Evolutionary conservation across 1,140 invertebrate genomes (phyloP).

Genomic region (Pollicipes pollicipes): DNA sequence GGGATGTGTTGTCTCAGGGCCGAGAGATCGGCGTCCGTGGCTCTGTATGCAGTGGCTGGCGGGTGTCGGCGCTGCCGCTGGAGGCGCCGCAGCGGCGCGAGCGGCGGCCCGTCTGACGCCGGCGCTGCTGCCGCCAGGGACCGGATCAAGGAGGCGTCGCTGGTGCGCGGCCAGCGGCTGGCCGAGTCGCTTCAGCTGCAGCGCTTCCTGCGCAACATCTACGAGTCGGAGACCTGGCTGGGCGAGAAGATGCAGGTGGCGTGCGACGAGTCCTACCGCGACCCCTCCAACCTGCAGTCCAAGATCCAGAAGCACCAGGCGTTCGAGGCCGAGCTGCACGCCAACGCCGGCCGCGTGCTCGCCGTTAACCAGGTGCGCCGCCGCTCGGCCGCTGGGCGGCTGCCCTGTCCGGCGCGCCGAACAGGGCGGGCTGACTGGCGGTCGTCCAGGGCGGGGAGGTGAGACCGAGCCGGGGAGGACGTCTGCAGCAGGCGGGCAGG

Average conservation of each 20-base stretch:
- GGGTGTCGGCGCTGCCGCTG: neutral
- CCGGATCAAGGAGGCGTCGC: slow-evolving; percentile 39
- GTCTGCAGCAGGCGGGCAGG: too few species aligned
- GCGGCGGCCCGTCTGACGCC: slow-evolving; percentile 16
- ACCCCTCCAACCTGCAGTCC: slow-evolving; percentile 79
- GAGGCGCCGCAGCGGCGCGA: slow-evolving; percentile 19
- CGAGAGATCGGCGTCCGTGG: too few species aligned
- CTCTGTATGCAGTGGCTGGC: slow-evolving; percentile 6
- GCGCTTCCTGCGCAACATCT: slow-evolving; percentile 66
- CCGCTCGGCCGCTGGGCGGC: slow-evolving; percentile 34
- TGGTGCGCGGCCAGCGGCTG: slow-evolving; percentile 42
- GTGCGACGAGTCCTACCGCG: slow-evolving; percentile 76
- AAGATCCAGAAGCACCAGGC: slow-evolving; percentile 94
- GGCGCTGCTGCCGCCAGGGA: slow-evolving; percentile 32
- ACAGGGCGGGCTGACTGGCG: too few species aligned
- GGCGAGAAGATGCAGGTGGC: slow-evolving; percentile 52
- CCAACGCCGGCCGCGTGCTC: slow-evolving; percentile 69
- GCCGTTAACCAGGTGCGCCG: slow-evolving; percentile 67
- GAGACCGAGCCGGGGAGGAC: too few species aligned
- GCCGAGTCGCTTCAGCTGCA: slow-evolving; percentile 63
- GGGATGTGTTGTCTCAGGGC: too few species aligned
- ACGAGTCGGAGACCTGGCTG: slow-evolving; percentile 39
- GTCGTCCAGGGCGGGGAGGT: too few species aligned
- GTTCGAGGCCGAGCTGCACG: slow-evolving; percentile 85
- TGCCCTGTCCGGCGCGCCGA: too few species aligned